A percentile compares a stretch with the other conserved stretches of the same genome.
phyloP scores from a whole-genome alignment of 1,140 invertebrate genomes.

The Homalodisca vitripennis region DNA sequence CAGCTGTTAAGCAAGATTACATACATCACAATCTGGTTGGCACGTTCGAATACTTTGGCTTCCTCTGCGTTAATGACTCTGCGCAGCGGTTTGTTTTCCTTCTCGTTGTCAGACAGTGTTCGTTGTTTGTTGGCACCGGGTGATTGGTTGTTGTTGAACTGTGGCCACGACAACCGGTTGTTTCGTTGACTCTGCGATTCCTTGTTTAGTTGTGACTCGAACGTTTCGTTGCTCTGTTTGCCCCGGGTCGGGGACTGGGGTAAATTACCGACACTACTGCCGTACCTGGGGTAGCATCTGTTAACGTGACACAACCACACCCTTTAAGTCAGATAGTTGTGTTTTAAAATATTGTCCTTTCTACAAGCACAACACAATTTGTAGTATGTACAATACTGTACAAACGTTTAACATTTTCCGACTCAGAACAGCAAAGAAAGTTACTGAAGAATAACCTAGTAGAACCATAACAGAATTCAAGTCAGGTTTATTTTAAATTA shows the following conservation, averaged over 20 bases:
- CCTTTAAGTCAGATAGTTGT: too few relatives aligned
- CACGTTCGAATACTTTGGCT: conserved; percentile 74
- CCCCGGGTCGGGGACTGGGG: neutral
- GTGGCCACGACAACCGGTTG: conserved; percentile 25
- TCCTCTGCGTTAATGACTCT: conserved; percentile 56
- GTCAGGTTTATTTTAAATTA: too few relatives aligned
- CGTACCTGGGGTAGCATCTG: conserved; percentile 28
- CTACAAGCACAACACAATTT: too few relatives aligned
- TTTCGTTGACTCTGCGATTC: neutral
- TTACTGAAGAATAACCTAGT: too few relatives aligned
- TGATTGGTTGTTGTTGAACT: conserved; percentile 3
- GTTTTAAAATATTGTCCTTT: too few relatives aligned
- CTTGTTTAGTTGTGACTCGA: conserved; percentile 25
- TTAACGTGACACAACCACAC: conserved; percentile 41
- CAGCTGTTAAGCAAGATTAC: conserved; percentile 50
- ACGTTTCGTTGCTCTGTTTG: conserved; percentile 19
- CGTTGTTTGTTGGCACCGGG: conserved; percentile 40
- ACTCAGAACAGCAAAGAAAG: too few relatives aligned
- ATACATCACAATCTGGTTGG: conserved; percentile 83
- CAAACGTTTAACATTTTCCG: too few relatives aligned
- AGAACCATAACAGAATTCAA: too few relatives aligned
- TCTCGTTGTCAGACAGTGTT: conserved; percentile 50
- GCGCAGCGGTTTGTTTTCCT: conserved; percentile 50
- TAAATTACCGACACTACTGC: neutral
- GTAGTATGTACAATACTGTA: too few relatives aligned